Conservation (phyloP, 2,113 vertebrate genomes). For the Datnioides undecimradiatus region DNA sequence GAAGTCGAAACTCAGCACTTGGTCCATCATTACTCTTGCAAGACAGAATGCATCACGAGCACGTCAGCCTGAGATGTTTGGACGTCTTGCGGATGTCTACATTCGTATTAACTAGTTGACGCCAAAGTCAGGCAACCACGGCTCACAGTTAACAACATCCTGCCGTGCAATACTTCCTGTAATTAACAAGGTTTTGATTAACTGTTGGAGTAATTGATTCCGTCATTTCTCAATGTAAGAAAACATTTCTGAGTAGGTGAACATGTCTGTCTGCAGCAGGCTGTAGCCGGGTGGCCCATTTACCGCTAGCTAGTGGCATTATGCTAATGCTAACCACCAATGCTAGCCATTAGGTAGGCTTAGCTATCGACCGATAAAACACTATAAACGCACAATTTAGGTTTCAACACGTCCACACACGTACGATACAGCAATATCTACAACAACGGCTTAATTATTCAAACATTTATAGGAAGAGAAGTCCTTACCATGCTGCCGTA, state of each 20-base stretch:
- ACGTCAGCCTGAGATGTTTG: slow-evolving; percentile 75
- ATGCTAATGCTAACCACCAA: slow-evolving; percentile 63
- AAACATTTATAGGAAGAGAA: neutral
- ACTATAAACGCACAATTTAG: fast-evolving
- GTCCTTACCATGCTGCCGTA: slow-evolving; percentile 80
- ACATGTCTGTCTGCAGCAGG: neutral
- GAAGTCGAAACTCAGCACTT: slow-evolving; percentile 77
- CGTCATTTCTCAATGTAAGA: fast-evolving
- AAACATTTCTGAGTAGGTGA: fast-evolving
- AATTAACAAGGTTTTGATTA: fast-evolving
- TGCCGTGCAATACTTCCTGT: neutral
- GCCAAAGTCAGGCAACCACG: fast-evolving
- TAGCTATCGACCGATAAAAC: fast-evolving
- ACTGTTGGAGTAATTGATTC: fast-evolving
- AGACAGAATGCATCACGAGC: slow-evolving; percentile 76
- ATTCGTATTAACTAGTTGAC: fast-evolving
- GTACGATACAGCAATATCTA: fast-evolving
- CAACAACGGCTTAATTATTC: fast-evolving
- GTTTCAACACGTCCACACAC: fast-evolving
- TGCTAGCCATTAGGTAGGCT: neutral
- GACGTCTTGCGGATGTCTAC: slow-evolving; percentile 70
- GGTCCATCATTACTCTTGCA: slow-evolving; percentile 80
- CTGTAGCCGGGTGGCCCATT: neutral
- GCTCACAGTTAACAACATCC: neutral
- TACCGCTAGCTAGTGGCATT: neutral